Evolutionary conservation across 2,888 invertebrate species (phyloP).

Genomic region (Thera obeliscata): DNA sequence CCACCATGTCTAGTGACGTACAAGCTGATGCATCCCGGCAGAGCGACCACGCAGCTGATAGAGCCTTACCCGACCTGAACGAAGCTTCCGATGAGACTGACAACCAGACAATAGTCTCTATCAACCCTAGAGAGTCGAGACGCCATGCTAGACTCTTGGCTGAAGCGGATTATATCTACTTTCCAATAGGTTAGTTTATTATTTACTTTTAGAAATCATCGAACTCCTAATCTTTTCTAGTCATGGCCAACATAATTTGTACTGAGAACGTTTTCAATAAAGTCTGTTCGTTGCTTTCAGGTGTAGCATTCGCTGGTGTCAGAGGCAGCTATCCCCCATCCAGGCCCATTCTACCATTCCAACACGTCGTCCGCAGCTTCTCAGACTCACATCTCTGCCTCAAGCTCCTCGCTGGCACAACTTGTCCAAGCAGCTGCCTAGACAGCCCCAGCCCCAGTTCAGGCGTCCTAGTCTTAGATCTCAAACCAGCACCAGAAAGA

Average conservation of each 20-base stretch:
- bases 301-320: conserved; percentile 85
- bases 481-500: conserved; percentile 83
- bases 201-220: neutral
- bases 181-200: conserved; percentile 78
- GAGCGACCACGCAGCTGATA: conserved; percentile 82
- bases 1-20: conserved; percentile 93
- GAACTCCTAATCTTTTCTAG: neutral
- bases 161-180: conserved; percentile 87
- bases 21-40: conserved; percentile 88
- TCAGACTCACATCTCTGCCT: conserved; percentile 90
- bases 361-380: conserved; percentile 89
- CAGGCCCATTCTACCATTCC: conserved; percentile 88
- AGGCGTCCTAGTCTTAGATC: conserved; percentile 85
- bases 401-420: conserved; percentile 86
- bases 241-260: neutral
- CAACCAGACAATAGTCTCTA: conserved; percentile 82
- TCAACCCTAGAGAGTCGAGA: conserved; percentile 77
- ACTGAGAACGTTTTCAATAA: neutral
- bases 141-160: conserved; percentile 84
- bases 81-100: conserved; percentile 90
- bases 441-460: conserved; percentile 86
- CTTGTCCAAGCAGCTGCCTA: conserved; percentile 80
- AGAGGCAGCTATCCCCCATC: conserved; percentile 90
- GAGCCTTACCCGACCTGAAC: conserved; percentile 88
- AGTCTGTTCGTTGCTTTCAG: conserved; percentile 10